phyloP scores from a whole-genome alignment of 2,888 invertebrate genomes.

The Acleris holmiana region DNA sequence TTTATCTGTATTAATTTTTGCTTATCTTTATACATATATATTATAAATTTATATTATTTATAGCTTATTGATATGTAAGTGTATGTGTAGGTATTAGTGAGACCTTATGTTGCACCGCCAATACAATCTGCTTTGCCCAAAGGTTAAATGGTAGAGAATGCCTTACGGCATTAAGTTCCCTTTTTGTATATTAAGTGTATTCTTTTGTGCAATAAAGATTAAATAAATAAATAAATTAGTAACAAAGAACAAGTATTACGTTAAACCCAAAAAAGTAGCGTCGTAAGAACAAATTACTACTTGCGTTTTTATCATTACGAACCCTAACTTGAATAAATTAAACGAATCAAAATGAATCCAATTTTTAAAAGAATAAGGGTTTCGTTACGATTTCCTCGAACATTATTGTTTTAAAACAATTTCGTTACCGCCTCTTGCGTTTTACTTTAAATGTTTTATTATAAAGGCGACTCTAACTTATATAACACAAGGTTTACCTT shows the following conservation, averaged over 20 bases:
- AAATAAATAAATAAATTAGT: no score
- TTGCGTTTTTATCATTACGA: slow-evolving; percentile 55
- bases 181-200: no score
- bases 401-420: slow-evolving; percentile 2
- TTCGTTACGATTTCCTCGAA: background rate
- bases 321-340: slow-evolving; percentile 36
- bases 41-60: no score
- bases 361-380: background rate
- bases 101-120: no score
- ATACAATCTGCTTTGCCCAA: no score
- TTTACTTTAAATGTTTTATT: background rate
- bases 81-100: no score
- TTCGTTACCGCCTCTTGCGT: background rate
- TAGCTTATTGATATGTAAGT: no score
- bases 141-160: no score
- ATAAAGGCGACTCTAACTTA: background rate
- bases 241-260: slow-evolving; percentile 55
- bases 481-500: background rate
- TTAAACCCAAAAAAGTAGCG: slow-evolving; percentile 55
- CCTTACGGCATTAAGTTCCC: no score
- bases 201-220: no score
- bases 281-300: slow-evolving; percentile 67
- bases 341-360: slow-evolving; percentile 6
- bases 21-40: no score
- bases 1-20: no score